Evolutionary conservation across 2,797 vertebrate species (phyloP), one percentile per base, ranked within the genome.

Genomic region (Parotocinclus haroldoi): DNA sequence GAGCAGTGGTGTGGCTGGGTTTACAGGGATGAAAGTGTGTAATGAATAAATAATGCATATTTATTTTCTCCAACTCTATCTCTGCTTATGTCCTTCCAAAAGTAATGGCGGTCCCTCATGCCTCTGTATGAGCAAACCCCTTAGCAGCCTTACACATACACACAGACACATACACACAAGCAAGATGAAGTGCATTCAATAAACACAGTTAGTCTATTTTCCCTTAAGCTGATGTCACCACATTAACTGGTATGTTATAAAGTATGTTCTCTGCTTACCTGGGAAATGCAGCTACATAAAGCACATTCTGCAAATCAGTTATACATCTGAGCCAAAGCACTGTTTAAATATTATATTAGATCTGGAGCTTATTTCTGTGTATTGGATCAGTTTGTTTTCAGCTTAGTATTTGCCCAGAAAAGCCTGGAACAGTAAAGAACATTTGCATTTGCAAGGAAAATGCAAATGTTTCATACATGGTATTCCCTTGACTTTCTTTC

Each of bases 141-240:
- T 42, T 42, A 42, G 19, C 42, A 18, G 1, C n/a, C 42, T 11
- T 18, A n/a, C 39, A n/a, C 51, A 53, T 18, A 53, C 56, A 44
- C 27, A 27, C 27, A 27, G 27, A 27, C 27, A 27, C 27, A 27
- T 2, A 27, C 27, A n/a, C 39, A n/a, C 51, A 53, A 17, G 19
- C 56, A 44, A 14, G 9, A 16, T 17, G 37, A 8, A 58, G 39
- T 44, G 10, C 40, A 9, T 42, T 42, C 40, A 42, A 9, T 42
- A 9, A 42, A 42, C 40, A 27, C 27, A 27, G 27, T 27, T 27
- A 27, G n/a, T 61, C 27, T 61, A n/a, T 38, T 37, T 37, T 45
- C 50, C 14, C 48, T 49, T 62, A 51, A 42, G 61, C 39, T 42
- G 8, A 53, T 53, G 40, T 27, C 17, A 53, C 18, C 49, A 53